Percentiles rank a stretch among this genome's conserved stretches.
Evolutionary conservation across 2,888 invertebrate genomes (phyloP).

Genomic region (Calliopum simillimum): DNA sequence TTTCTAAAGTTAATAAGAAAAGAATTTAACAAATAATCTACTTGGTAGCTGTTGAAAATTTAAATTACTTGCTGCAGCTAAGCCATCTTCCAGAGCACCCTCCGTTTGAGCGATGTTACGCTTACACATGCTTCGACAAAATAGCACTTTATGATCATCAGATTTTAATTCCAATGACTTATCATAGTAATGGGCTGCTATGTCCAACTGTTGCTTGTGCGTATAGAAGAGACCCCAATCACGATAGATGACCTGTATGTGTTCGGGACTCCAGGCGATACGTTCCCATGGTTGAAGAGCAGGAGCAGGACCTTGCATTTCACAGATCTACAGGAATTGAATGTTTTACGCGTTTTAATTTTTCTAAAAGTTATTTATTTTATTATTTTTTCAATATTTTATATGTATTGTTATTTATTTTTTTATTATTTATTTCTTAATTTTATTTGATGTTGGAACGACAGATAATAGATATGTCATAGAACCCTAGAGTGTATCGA

Average conservation of each 20-base stretch:
- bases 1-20: constrained; percentile 36
- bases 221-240: constrained; percentile 64
- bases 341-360: not conserved
- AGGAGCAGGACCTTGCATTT: constrained; percentile 37
- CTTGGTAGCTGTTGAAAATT: not conserved
- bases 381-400: too few species aligned
- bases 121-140: constrained; percentile 59
- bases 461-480: too few species aligned
- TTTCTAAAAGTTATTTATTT: too few species aligned
- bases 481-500: too few species aligned
- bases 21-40: not conserved
- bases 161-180: constrained; percentile 55
- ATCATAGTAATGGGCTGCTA: constrained; percentile 59
- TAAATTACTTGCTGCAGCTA: constrained; percentile 54
- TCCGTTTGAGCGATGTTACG: constrained; percentile 57
- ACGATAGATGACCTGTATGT: constrained; percentile 60
- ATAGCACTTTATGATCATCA: constrained; percentile 55
- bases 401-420: too few species aligned
- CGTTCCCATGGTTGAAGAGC: constrained; percentile 52
- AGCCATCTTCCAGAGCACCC: constrained; percentile 55
- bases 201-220: constrained; percentile 57
- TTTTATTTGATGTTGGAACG: too few species aligned
- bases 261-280: constrained; percentile 55
- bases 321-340: not conserved
- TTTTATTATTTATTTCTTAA: too few species aligned